Evolutionary conservation across 2,797 vertebrate genomes (phyloP).

Genomic region (Erpetoichthys calabaricus): DNA sequence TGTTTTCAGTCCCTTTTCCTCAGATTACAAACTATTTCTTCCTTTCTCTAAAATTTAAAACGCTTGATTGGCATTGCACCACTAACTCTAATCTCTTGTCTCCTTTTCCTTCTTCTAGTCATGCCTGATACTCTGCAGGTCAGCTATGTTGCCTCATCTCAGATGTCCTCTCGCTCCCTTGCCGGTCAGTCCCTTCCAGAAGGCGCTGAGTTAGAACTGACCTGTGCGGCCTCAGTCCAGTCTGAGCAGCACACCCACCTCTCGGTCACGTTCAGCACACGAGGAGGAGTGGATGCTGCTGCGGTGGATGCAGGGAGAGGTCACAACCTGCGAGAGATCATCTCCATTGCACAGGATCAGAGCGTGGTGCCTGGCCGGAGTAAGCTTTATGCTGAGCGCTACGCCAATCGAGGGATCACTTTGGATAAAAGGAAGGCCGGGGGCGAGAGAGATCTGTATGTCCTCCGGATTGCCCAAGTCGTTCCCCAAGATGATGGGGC

Average conservation of each 20-base stretch:
- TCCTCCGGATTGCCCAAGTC: slow-evolving; percentile 52
- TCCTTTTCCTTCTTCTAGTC: slow-evolving; percentile 40
- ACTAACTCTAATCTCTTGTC: neutral
- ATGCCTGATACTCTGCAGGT: slow-evolving; percentile 67
- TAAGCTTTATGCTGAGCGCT: slow-evolving; percentile 43
- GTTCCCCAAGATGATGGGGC: slow-evolving; percentile 52
- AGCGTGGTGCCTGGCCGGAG: slow-evolving; percentile 38
- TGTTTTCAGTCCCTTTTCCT: too few species aligned
- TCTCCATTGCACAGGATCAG: slow-evolving; percentile 53
- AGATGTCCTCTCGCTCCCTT: slow-evolving; percentile 36
- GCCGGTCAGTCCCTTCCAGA: slow-evolving; percentile 49
- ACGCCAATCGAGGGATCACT: slow-evolving; percentile 47
- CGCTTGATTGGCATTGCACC: too few species aligned
- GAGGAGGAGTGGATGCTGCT: neutral
- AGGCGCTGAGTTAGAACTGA: slow-evolving; percentile 58
- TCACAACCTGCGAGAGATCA: slow-evolving; percentile 53
- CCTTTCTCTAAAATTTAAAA: too few species aligned
- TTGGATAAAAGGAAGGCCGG: slow-evolving; percentile 55
- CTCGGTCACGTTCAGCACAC: slow-evolving; percentile 60
- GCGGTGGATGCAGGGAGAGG: slow-evolving; percentile 21
- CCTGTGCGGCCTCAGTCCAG: slow-evolving; percentile 49
- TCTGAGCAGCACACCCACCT: slow-evolving; percentile 69
- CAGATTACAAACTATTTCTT: too few species aligned
- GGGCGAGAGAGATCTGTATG: slow-evolving; percentile 42
- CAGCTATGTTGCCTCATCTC: slow-evolving; percentile 28